Conservation (phyloP, 1,140 invertebrate genomes). For the Drosophila mayri region DNA sequence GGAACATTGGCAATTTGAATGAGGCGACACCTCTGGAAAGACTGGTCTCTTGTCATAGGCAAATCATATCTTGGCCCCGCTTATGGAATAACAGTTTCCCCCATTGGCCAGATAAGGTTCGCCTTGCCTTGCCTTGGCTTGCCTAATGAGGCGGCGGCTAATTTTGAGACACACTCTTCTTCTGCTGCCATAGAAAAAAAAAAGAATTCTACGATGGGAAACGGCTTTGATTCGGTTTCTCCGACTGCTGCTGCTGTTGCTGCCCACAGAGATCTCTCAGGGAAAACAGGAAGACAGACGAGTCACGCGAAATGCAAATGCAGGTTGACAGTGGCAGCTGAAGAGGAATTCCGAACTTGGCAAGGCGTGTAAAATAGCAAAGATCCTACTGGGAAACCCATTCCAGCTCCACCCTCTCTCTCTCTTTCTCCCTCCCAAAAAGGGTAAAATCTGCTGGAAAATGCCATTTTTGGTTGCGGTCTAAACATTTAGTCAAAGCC, state of each 20-base stretch:
- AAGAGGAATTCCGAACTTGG: constrained; percentile 44
- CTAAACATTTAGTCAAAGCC: constrained; percentile 61
- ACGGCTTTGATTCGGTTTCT: constrained; percentile 43
- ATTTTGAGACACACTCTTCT: constrained; percentile 51
- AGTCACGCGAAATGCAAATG: constrained; percentile 81
- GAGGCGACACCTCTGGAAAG: constrained; percentile 49
- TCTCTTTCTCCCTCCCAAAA: constrained; percentile 40
- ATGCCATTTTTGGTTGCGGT: constrained; percentile 67
- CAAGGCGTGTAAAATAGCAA: constrained; percentile 61
- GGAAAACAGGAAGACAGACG: constrained; percentile 25
- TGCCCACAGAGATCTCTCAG: constrained; percentile 28
- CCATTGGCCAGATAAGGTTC: constrained; percentile 63
- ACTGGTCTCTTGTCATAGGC: constrained; percentile 68
- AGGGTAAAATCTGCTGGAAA: constrained; percentile 79
- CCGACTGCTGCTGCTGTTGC: constrained; percentile 21
- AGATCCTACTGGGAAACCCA: constrained; percentile 6
- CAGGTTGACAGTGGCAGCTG: constrained; percentile 60
- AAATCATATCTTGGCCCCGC: constrained; percentile 67
- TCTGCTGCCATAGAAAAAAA: background rate
- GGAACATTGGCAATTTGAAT: constrained; percentile 40
- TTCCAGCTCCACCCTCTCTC: background rate
- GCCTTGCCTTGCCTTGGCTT: constrained; percentile 10
- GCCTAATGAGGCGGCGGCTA: constrained; percentile 75
- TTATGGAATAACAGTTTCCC: constrained; percentile 32
- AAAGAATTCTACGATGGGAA: constrained; percentile 48